Evolutionary conservation across 2,113 vertebrate species (phyloP), one percentile per base, ranked within the genome.

Genomic region (Zeus faber): DNA sequence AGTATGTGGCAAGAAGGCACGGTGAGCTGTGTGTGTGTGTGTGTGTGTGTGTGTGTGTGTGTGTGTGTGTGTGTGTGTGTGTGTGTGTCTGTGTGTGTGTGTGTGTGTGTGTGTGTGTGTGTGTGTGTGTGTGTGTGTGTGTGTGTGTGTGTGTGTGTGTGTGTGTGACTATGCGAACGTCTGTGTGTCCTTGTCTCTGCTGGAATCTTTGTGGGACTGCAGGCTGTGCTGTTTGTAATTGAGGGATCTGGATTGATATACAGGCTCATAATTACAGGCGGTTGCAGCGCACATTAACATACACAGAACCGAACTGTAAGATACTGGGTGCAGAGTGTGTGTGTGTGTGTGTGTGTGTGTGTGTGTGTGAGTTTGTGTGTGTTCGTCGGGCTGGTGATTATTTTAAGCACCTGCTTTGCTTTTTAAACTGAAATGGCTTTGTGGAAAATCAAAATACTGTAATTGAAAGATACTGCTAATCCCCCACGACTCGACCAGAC

Each of bases 171-270:
- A 21, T 58, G 59, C 22, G 58, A 50, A n/a, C n/a, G 11, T 51
- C 0, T 26, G 37, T 67, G 45, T 24, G 23, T 26, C 10, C 13
- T 29, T 11, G 31, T 27, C 65, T 58, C 25, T 33, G n/a, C 20
- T 16, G n/a, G 13, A n/a, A 45, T 37, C 59, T 56, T 40, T 63
- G 63, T 35, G 63, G 45, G 67, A 65, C 58, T 48, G 70, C 60
- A 51, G 45, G 49, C n/a, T 27, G 21, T 57, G 62, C 69, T 77
- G 72, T 58, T 65, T 83, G 67, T 81, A 85, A 89, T 86, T 87
- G 78, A 76, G 76, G 81, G 66, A 84, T 81, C 64, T 79, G 77
- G 77, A 67, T 83, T 87, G 82, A 80, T 83, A 77, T 76, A 68
- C 65, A 70, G 68, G 62, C 68, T 64, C 73, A 52, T 85, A 88